phyloP scores from a whole-genome alignment of 2,797 vertebrate species.

The Glyptemys insculpta region DNA sequence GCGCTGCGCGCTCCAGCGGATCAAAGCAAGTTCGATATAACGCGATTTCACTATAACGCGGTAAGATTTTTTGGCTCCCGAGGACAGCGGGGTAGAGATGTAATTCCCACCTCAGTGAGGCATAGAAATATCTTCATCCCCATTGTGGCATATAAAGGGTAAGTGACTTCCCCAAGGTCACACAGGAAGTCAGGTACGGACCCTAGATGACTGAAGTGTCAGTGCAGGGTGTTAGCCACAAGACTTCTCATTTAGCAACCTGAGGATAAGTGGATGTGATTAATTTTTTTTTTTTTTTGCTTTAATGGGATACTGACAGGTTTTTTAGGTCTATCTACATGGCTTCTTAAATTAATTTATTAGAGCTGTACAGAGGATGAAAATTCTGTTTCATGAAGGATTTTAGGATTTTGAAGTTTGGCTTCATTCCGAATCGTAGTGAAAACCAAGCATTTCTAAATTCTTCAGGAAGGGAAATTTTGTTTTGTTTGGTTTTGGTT shows the following conservation, averaged over 20 bases:
- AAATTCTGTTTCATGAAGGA: neutral
- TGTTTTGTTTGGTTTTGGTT: neutral
- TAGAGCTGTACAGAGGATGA: neutral
- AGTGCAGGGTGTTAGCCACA: neutral
- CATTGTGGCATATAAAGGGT: neutral
- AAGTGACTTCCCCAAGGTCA: neutral
- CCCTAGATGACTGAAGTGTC: neutral
- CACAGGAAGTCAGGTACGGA: neutral
- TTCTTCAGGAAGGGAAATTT: neutral
- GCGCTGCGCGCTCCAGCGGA: no score
- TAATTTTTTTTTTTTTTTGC: neutral
- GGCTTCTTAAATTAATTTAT: neutral
- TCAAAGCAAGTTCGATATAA: no score
- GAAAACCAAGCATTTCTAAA: neutral
- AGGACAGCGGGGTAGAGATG: no score
- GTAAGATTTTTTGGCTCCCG: no score
- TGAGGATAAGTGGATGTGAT: neutral
- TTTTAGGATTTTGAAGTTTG: neutral
- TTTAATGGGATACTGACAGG: neutral
- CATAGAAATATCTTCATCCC: constrained; percentile 15
- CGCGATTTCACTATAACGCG: no score
- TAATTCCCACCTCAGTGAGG: neutral
- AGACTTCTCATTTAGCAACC: neutral
- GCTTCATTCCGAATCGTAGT: neutral
- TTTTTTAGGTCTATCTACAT: neutral